Evolutionary conservation across 2,888 invertebrate species (phyloP).

Genomic region (Eupithecia abbreviata): DNA sequence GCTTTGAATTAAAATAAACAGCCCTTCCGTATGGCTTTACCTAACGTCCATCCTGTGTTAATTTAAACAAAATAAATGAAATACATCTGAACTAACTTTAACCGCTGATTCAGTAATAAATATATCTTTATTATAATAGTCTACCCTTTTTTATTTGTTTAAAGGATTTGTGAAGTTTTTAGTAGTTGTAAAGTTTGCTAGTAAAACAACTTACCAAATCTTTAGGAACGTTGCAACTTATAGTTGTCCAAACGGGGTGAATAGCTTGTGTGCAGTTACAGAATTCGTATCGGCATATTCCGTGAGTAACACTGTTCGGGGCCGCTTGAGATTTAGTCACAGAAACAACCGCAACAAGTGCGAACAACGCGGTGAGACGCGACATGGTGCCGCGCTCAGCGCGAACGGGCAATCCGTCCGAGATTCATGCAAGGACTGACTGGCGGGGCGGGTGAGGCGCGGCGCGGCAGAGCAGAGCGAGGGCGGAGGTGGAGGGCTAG

Average conservation of each 20-base stretch:
- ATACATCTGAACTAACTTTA: neutral
- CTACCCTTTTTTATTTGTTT: neutral
- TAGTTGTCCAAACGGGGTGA: conserved; percentile 84
- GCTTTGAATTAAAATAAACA: conserved; percentile 51
- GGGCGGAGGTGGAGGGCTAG: conserved; percentile 30
- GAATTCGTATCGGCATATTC: conserved; percentile 80
- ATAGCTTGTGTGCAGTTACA: conserved; percentile 85
- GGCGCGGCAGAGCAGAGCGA: conserved; percentile 18
- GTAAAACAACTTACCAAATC: conserved; percentile 77
- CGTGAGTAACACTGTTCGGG: conserved; percentile 43
- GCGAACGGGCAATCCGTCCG: conserved; percentile 52
- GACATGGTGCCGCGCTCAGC: conserved; percentile 75
- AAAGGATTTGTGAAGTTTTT: conserved; percentile 18
- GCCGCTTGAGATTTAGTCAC: conserved; percentile 48
- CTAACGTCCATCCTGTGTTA: conserved; percentile 34
- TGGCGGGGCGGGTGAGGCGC: conserved; percentile 4
- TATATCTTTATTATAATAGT: neutral
- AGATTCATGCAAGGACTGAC: conserved; percentile 65
- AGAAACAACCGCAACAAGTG: conserved; percentile 78
- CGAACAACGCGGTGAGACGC: conserved; percentile 73
- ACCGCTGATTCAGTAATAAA: neutral
- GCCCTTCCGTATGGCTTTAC: conserved; percentile 45
- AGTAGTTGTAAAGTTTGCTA: neutral
- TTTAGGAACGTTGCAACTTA: conserved; percentile 85
- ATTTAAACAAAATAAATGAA: neutral